Base-by-base conservation (phyloP, 2,797 vertebrate genomes). In the Eulemur mongoz region DNA sequence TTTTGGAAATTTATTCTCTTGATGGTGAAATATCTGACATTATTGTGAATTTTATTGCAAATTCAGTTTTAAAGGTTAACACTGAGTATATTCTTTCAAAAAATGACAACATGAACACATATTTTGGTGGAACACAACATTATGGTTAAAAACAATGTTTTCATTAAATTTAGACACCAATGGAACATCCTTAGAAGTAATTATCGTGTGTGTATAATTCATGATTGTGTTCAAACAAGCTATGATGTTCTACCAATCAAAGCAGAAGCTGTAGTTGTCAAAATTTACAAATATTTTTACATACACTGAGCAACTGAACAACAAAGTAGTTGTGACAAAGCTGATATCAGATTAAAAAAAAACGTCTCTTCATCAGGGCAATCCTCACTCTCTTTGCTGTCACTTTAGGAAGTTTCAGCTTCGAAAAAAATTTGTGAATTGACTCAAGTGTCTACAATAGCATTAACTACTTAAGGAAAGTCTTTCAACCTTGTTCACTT, bases 261-360 rank as follows among this genome's bases (percentile, higher is more conserved):
- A 75, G 50, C 18, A 50, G 57, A 84, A 54, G 30, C 12, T 3
- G 13, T 7, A 6, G 59, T 18, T 85, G 65, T 40, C 73, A 95
- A 52, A 65, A 73, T 25, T 25, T 35, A 78, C 38, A 70, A 45
- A 76, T 63, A 38, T 52, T 76, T 45, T 63, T 54, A 73, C n/a
- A 69, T 14, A 23, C 14, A 35, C 17, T 11, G 45, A 52, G 3
- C 2, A 12, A 59, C 13, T 13, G 35, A 88, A 69, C 73, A 15
- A 45, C 14, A 52, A 7, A 54, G 54, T 22, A 5, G 73, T 2
- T 1, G n/a, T 25, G 35, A n/a, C 30, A 38, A 38, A 67, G 18
- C 7, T 23, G 40, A 35, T 0, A 0, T 0, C 7, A 30, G n/a
- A 4, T 2, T n/a, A 10, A 2, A n/a, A 2, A n/a, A 25, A 7